phyloP scores from a whole-genome alignment of 2,113 vertebrate species.

The Micromys minutus region DNA sequence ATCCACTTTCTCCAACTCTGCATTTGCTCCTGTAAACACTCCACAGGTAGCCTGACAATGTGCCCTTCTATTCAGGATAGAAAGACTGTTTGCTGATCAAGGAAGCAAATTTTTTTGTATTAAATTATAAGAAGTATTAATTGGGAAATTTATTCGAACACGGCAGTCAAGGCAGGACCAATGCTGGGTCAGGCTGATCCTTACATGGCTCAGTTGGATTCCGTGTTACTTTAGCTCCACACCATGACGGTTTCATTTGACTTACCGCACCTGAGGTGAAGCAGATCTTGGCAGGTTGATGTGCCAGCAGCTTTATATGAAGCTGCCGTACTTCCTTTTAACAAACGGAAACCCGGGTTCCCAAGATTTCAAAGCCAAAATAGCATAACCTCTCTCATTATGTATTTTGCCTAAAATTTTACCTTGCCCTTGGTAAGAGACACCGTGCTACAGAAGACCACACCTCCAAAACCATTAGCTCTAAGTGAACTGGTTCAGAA shows the following conservation, averaged over 20 bases:
- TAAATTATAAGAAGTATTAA: slow-evolving; percentile 38
- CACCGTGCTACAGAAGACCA: not conserved
- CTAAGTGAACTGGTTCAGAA: slow-evolving; percentile 17
- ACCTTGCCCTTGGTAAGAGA: not conserved
- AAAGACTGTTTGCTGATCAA: not conserved
- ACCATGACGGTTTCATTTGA: not conserved
- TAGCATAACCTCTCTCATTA: not conserved
- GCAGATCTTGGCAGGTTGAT: not conserved
- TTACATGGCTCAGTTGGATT: not conserved
- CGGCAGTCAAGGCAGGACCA: not conserved
- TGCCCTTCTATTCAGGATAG: not conserved
- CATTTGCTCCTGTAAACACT: not conserved
- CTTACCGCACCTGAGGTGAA: not conserved
- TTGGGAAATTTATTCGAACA: slow-evolving; percentile 12
- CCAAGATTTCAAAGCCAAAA: not conserved
- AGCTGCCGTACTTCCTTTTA: not conserved
- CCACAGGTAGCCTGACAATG: not conserved
- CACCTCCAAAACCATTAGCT: slow-evolving; percentile 19
- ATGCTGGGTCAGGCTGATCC: not conserved
- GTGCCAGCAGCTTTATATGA: not conserved
- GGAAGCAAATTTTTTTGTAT: not conserved
- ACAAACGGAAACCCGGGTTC: not conserved
- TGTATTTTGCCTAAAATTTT: slow-evolving; percentile 1
- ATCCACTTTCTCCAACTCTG: not conserved
- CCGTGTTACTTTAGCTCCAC: not conserved